Conservation (phyloP, 2,797 vertebrate genomes). For the Spinibarbus caldwelli region DNA sequence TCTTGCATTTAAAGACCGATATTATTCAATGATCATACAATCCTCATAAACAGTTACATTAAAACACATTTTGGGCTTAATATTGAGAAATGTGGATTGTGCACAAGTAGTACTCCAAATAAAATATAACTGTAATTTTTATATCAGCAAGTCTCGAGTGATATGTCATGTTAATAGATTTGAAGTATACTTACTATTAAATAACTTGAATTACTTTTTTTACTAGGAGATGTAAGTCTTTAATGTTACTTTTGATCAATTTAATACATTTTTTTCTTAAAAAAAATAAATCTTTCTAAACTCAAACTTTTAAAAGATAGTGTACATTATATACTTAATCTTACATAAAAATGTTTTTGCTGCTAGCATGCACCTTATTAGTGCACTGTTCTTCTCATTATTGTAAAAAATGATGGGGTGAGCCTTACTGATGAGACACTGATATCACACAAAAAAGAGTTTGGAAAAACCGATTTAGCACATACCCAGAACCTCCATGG, state of each 20-base stretch:
- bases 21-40: too few relatives aligned
- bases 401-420: not conserved
- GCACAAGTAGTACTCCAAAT: not conserved
- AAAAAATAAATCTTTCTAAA: too few relatives aligned
- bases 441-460: too few relatives aligned
- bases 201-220: too few relatives aligned
- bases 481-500: constrained; percentile 52
- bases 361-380: not conserved
- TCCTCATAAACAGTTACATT: not conserved
- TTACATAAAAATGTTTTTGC: not conserved
- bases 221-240: not conserved
- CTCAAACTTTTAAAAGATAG: not conserved
- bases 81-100: not conserved
- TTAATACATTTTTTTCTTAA: not conserved
- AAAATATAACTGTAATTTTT: not conserved
- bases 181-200: not conserved
- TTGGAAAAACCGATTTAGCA: not conserved
- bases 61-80: not conserved
- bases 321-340: not conserved
- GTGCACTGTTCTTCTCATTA: not conserved
- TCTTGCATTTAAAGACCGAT: too few relatives aligned
- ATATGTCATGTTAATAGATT: not conserved
- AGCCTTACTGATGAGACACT: not conserved
- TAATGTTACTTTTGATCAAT: not conserved
- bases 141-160: not conserved